Evolutionary conservation across 2,888 invertebrate genomes (phyloP), one percentile per base, ranked within the genome.

Genomic region (Apodemia mormo): DNA sequence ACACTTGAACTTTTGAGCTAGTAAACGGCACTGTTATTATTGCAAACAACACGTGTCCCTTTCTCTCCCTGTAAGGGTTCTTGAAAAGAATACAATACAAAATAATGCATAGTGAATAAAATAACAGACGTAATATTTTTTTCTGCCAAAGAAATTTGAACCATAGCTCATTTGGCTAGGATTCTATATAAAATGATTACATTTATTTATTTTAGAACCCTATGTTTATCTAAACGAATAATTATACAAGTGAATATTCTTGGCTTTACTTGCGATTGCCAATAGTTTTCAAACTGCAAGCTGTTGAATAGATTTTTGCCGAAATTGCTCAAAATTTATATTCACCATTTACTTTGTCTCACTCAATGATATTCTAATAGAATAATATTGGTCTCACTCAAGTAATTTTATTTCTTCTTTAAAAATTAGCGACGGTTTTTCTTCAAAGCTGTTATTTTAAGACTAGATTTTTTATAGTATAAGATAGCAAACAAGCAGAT

Each of bases 31-130:
- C 68, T 72, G 70, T 74, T 74, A 76, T 74, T 76, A 76, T 45
- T 45, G 45, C 69, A 76, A 78, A 76, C 74, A 73, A 75, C 80
- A 81, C 80, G 80, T 81, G 81, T 76, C 70, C 71, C 79, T 77
- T 76, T 75, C 68, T 67, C 45, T 64, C 58, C 54, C 49, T 45
- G 67, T 66, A 71, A 72, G 74, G 71, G 74, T 69, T 54, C 66
- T 67, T 65, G 61, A 30, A 72, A 68, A 30, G 33, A 69, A 65
- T 61, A 68, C 67, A 67, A 70, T 68, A 68, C 49, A 66, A 49
- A 52, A 70, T 67, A 70, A 67, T 58, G 67, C 68, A 65, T 49
- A 70, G 54, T 37, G 66, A 52, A 71, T 29, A 65, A 56, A 56
- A 43, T 43, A 43, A 30, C 22, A 58, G 58, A 58, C 10, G 29